A percentile compares a stretch with the other conserved stretches of the same genome.
These are phyloP conservation scores for Anas platyrhynchos DNA, from an alignment of 2,113 vertebrate species.

Conservation along the genomic window DNA sequence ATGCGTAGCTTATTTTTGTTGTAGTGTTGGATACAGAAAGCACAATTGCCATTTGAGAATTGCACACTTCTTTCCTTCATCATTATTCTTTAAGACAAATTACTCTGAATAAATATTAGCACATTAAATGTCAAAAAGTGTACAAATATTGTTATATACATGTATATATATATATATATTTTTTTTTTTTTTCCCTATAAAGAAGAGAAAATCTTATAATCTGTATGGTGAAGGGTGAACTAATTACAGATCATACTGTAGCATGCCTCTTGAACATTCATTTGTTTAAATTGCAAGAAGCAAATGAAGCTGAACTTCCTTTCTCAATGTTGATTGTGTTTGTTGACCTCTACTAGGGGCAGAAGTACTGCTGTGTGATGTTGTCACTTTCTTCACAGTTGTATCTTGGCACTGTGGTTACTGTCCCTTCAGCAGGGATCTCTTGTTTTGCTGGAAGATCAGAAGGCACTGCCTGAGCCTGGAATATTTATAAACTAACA, in stretches of 20 bases:
- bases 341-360: slow-evolving; percentile 14
- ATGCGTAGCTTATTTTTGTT: neutral
- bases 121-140: neutral
- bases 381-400: slow-evolving; percentile 42
- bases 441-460: neutral
- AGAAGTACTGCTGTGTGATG: neutral
- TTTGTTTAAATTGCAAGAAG: slow-evolving; percentile 45
- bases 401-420: neutral
- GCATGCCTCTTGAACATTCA: neutral
- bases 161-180: no score
- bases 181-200: neutral
- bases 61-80: neutral
- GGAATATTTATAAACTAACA: slow-evolving; percentile 32
- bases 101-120: neutral
- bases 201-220: neutral
- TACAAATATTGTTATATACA: neutral
- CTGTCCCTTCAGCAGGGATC: slow-evolving; percentile 15
- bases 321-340: neutral
- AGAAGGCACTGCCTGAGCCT: neutral
- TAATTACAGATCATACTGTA: neutral
- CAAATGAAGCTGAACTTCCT: slow-evolving; percentile 47
- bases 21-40: neutral
- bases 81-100: neutral
- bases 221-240: neutral
- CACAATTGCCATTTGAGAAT: neutral